Percentiles rank a stretch among this genome's conserved stretches.
These are phyloP conservation scores for Spizella passerina DNA, from an alignment of 2,797 vertebrate species.

Conservation along the genomic window DNA sequence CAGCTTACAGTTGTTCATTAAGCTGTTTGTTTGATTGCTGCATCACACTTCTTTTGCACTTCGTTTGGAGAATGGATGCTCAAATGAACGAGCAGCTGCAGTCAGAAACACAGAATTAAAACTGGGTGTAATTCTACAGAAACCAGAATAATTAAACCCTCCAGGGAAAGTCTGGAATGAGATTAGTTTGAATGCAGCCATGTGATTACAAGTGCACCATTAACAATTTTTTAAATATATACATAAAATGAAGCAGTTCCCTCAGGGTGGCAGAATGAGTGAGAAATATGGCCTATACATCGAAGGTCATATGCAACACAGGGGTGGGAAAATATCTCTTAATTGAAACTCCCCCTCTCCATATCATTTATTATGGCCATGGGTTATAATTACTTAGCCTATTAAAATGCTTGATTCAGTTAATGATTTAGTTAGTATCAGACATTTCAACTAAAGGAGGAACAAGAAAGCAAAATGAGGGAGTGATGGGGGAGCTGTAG, in stretches of 20 bases:
- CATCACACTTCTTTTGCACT: not conserved
- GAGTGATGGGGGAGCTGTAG: not conserved
- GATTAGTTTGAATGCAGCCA: not conserved
- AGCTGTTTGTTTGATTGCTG: not conserved
- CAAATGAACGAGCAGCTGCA: not conserved
- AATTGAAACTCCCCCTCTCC: not conserved
- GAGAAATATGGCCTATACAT: slow-evolving; percentile 2
- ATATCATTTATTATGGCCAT: slow-evolving; percentile 5
- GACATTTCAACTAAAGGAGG: not conserved
- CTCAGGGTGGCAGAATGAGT: not conserved
- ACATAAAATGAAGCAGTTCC: not conserved
- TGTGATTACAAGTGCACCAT: slow-evolving; percentile 1
- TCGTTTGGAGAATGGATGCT: not conserved
- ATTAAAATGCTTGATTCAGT: slow-evolving; percentile 22
- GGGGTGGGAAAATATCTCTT: slow-evolving; percentile 3
- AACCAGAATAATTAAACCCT: slow-evolving; percentile 28
- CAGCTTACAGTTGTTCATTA: not conserved
- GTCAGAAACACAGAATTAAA: not conserved
- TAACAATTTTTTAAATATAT: not conserved
- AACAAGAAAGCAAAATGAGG: not conserved
- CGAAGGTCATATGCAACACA: not conserved
- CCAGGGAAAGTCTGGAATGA: slow-evolving; percentile 18
- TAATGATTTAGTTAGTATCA: slow-evolving; percentile 15
- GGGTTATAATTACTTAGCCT: slow-evolving; percentile 21
- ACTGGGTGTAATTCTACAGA: not conserved